Conservation (phyloP, 2,888 invertebrate species). For the Halictus ligatus region DNA sequence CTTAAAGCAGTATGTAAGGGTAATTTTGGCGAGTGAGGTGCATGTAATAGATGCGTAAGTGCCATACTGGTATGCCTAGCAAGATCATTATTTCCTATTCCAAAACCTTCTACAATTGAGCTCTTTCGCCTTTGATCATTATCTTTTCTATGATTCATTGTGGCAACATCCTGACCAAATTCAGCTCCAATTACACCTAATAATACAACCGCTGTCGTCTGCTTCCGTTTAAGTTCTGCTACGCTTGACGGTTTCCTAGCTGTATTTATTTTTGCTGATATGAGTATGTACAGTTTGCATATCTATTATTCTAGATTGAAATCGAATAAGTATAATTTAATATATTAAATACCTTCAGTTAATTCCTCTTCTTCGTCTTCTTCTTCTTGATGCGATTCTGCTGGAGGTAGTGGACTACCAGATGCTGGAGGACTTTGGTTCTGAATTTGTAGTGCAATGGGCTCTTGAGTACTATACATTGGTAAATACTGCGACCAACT, state of each 20-base stretch:
- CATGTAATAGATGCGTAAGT: constrained; percentile 95
- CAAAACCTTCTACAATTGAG: constrained; percentile 95
- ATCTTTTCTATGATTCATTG: constrained; percentile 87
- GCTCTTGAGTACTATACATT: constrained; percentile 92
- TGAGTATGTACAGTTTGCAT: constrained; percentile 19
- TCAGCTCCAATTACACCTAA: constrained; percentile 99
- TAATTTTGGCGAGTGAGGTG: constrained; percentile 93
- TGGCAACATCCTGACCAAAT: constrained; percentile 97
- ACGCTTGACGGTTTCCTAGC: constrained; percentile 93
- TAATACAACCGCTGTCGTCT: constrained; percentile 98
- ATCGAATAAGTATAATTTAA: neutral
- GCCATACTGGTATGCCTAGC: constrained; percentile 97
- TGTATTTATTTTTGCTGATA: constrained; percentile 81
- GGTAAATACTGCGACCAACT: constrained; percentile 98
- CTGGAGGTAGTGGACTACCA: constrained; percentile 81
- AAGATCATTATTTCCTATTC: constrained; percentile 94
- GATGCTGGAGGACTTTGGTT: constrained; percentile 83
- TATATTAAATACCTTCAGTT: constrained; percentile 86
- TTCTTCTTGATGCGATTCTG: constrained; percentile 87
- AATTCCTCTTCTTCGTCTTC: constrained; percentile 95
- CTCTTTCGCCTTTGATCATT: constrained; percentile 89
- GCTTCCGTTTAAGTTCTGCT: constrained; percentile 95
- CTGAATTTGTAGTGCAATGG: constrained; percentile 89
- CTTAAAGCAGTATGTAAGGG: constrained; percentile 97
- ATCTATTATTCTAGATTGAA: neutral